Base-by-base conservation (phyloP, 2,888 invertebrate genomes). In the Pterostichus madidus region DNA sequence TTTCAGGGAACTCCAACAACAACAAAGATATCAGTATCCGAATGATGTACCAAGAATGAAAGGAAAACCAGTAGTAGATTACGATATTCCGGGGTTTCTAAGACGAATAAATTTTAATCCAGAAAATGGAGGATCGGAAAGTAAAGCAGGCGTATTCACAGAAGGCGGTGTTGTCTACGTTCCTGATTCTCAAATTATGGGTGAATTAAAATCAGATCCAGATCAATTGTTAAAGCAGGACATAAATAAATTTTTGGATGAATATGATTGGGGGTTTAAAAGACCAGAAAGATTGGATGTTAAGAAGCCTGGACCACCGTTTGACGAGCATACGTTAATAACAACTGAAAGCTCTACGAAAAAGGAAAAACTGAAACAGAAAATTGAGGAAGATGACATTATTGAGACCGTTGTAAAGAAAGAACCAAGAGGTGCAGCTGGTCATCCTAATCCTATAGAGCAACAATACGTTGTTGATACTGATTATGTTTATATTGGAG, bases 261-360 rank as follows among this genome's bases (percentile, higher is more conserved):
- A 93, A 89, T 92, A 91, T 88, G 93, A 93, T 91, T 91, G 93
- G 90, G 96, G 95, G 84, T 98, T 97, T 91, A 95, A 96, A 87
- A 93, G 97, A 87, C 95, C 95, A 86, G 97, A 97, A 91, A 92
- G 98, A 87, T 92, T 97, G 85, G 97, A 98, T 91, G 97, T 97
- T 76, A 98, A 98, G 91, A 98, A 98, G 91, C 97, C 98, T n/a
- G 97, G 97, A 83, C 97, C 98, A 75, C 94, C 93, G 84, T 94
- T 94, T 90, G 93, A 94, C 87, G 93, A 93, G 83, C 94, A 95
- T 90, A 93, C 90, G 82, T 11, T 75, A 31, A n/a, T 52, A n/a
- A 56, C 79, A 6, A 80, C 79, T 5, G 59, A 71, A 17, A 35
- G 61, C 3, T 32, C 84, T 13, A 56, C 17, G 11, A 59, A 73